A percentile compares a stretch with the other conserved stretches of the same genome.
These are phyloP conservation scores for Meteorus cinctellus DNA, from an alignment of 2,888 invertebrate genomes.

Conservation along the genomic window DNA sequence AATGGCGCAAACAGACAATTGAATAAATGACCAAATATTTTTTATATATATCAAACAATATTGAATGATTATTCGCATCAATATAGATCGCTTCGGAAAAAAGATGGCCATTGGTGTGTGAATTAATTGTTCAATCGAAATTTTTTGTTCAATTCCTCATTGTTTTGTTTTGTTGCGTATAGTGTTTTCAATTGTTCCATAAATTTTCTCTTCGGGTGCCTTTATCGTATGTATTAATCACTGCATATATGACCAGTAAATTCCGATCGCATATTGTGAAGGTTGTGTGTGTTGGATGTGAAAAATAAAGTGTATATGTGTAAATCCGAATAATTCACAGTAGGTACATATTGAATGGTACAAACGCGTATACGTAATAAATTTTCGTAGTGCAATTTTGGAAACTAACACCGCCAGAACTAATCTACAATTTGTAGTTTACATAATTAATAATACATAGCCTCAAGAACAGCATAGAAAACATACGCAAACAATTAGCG, in stretches of 20 bases:
- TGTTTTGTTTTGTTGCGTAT: background rate
- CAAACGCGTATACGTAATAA: slow-evolving; percentile 38
- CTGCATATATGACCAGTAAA: slow-evolving; percentile 32
- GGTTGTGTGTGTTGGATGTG: background rate
- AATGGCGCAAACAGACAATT: slow-evolving; percentile 6
- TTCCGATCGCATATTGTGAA: slow-evolving; percentile 31
- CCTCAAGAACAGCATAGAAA: background rate
- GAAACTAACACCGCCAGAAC: background rate
- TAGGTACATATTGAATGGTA: slow-evolving; percentile 26
- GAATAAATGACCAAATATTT: background rate
- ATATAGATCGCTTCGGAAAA: background rate
- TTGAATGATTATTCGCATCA: background rate
- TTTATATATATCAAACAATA: slow-evolving; percentile 18
- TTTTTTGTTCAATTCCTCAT: background rate
- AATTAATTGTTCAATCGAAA: background rate
- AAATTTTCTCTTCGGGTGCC: slow-evolving; percentile 33
- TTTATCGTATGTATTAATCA: slow-evolving; percentile 24
- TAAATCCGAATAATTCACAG: background rate
- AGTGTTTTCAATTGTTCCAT: background rate
- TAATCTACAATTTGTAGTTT: slow-evolving; percentile 1
- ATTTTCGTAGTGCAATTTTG: background rate
- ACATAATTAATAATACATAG: background rate
- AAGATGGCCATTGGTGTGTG: slow-evolving; percentile 22
- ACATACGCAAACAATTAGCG: background rate
- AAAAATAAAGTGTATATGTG: slow-evolving; percentile 3